Evolutionary conservation across 92 coral and sea anemone species (phyloP), one percentile per base, ranked within the genome.

Genomic region (Montipora capitata): DNA sequence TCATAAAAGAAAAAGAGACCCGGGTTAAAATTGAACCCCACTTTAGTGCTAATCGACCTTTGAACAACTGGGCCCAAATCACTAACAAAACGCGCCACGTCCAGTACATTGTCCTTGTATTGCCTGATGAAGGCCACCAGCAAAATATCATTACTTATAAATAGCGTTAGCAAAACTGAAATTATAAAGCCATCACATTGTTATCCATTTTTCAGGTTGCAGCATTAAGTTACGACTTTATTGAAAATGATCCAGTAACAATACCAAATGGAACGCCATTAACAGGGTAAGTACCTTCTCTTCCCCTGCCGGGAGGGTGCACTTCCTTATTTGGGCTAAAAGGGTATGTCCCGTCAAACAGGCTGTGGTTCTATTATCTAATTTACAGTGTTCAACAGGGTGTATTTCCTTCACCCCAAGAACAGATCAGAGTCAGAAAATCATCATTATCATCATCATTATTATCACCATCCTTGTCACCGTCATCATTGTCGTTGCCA

Each of bases 181-280:
- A 3, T 56, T 10, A 56, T 56, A 56, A 56, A 56, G 62, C 62
- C 62, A 56, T 56, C 62, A 56, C 62, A 56, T 56, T 56, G 62
- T 56, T 56, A 56, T 56, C 62, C 62, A 56, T 56, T 56, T 61
- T 80, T 61, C 45, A 80, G 85, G 69, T 16, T 62, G 40, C 85
- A 35, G 40, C 85, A 0, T 48, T 58, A 59, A 80, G 85, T 63
- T 80, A 80, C 45, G 85, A 80, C 64, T 80, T 80, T 27, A 14
- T 80, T 15, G 85, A 80, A 41, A 15, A 63, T 35, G 85, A 80
- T 64, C 43, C 59, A 61, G 69, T 61, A 78, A 78, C 85, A 80
- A 73, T 16, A 12, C 85, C 85, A 11, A 80, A 73, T 62, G 85
- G 85, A 52, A 80, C 10, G 20, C n/a, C 80, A 20, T 70, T 80